Conservation (phyloP, 2,888 invertebrate species). For the Chymomyza fuscimana region DNA sequence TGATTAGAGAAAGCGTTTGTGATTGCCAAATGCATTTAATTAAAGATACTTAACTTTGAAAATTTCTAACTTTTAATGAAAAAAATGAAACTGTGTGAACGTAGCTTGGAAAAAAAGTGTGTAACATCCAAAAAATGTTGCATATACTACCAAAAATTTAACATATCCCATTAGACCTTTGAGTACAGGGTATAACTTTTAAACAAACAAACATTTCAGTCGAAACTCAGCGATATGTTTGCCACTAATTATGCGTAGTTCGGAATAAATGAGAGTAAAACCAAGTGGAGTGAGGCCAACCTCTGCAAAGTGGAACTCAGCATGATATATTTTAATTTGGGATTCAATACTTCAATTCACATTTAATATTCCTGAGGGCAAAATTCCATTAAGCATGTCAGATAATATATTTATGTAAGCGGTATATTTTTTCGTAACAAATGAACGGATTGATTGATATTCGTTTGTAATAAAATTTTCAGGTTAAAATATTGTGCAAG, state of each 20-base stretch:
- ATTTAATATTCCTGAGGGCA: no score
- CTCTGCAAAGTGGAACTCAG: background rate
- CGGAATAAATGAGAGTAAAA: background rate
- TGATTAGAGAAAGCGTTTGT: no score
- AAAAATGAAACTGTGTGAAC: no score
- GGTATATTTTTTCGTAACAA: background rate
- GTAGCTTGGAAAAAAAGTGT: no score
- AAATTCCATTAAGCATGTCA: no score
- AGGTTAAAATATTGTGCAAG: no score
- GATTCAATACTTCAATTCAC: background rate
- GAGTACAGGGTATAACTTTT: background rate
- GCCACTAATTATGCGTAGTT: background rate
- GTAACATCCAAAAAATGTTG: background rate
- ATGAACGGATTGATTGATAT: background rate
- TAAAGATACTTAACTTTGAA: no score
- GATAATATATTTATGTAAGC: background rate
- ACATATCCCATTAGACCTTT: background rate
- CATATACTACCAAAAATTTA: background rate
- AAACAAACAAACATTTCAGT: background rate
- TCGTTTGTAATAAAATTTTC: background rate
- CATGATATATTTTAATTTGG: background rate
- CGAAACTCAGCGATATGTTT: background rate
- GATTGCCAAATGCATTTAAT: no score
- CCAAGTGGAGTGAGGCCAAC: background rate
- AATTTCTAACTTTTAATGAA: no score